Evolutionary conservation across 2,888 invertebrate genomes (phyloP).

Genomic region (Morpho helenor): DNA sequence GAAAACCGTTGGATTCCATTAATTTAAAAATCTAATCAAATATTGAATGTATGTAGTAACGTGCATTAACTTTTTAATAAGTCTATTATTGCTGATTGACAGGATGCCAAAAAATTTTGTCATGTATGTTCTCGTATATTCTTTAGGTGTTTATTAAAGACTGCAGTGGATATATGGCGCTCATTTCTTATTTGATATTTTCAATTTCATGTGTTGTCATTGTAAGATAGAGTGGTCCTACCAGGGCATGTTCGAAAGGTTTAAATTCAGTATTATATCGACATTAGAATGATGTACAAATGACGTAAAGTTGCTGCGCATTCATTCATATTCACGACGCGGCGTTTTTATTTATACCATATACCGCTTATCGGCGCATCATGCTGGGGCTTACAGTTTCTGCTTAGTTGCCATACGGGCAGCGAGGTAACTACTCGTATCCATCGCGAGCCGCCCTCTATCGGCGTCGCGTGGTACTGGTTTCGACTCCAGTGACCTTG

Average conservation of each 20-base stretch:
- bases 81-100: too few species aligned
- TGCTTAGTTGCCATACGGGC: constrained; percentile 74
- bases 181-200: too few species aligned
- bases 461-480: constrained; percentile 40
- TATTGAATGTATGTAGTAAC: too few species aligned
- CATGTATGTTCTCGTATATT: too few species aligned
- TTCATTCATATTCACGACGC: constrained; percentile 68
- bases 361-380: constrained; percentile 75
- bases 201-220: too few species aligned
- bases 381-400: constrained; percentile 43
- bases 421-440: constrained; percentile 59
- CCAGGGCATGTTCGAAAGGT: neutral
- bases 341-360: constrained; percentile 71
- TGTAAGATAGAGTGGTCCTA: too few species aligned
- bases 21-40: too few species aligned
- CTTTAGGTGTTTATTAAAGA: too few species aligned
- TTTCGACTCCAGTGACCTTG: constrained; percentile 64
- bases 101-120: too few species aligned
- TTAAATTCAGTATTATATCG: neutral
- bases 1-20: too few species aligned
- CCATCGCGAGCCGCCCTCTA: constrained; percentile 55
- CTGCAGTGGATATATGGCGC: too few species aligned
- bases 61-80: too few species aligned
- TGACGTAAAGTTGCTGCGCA: constrained; percentile 44
- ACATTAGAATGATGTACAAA: constrained; percentile 20